A percentile compares a stretch with the other conserved stretches of the same genome.
Evolutionary conservation across 1,140 invertebrate species (phyloP).

Genomic region (Aphaenogaster ashmeadi): DNA sequence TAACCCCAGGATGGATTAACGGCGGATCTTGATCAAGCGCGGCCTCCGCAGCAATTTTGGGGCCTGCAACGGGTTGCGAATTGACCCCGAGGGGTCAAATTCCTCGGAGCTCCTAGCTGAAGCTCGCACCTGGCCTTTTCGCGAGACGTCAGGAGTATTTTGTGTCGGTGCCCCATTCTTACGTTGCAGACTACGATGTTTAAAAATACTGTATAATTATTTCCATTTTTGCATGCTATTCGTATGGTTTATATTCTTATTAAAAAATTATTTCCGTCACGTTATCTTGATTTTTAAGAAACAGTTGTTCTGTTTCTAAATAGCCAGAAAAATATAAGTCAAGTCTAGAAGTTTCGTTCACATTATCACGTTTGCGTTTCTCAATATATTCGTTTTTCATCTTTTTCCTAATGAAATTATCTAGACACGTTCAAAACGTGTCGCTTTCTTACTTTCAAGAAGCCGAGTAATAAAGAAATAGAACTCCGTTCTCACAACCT

Average conservation of each 20-base stretch:
- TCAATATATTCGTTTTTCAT: neutral
- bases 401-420: neutral
- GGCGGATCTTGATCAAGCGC: conserved; percentile 72
- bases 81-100: conserved; percentile 64
- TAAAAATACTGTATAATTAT: neutral
- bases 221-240: neutral
- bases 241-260: neutral
- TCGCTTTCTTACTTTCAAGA: neutral
- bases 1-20: conserved; percentile 60
- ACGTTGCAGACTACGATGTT: neutral
- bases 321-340: neutral
- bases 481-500: conserved; percentile 70
- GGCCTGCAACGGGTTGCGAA: conserved; percentile 28
- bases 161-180: neutral
- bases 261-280: neutral
- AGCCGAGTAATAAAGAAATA: neutral
- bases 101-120: conserved; percentile 63
- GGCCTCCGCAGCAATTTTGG: conserved; percentile 68
- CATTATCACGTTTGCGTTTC: neutral
- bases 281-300: neutral
- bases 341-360: neutral
- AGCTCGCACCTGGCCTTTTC: conserved; percentile 64
- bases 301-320: neutral
- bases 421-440: neutral
- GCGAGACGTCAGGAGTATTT: neutral